Conservation (phyloP, 2,888 invertebrate species). For the Nomada hirtipes region DNA sequence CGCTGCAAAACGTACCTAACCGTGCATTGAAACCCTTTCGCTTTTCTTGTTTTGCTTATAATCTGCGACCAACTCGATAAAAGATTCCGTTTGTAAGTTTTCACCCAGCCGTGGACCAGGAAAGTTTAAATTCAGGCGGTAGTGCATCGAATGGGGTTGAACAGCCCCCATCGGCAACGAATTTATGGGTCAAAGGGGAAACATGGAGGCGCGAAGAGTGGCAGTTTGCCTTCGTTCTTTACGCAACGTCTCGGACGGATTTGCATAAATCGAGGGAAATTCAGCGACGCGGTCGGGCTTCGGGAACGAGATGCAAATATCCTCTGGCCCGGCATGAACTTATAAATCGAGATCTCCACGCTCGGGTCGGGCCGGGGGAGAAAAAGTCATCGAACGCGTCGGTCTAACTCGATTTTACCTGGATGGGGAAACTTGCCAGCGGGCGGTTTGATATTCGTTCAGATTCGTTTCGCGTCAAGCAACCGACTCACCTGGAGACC, state of each 20-base stretch:
- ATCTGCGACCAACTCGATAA: background rate
- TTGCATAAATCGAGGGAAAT: slow-evolving; percentile 44
- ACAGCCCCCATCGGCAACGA: background rate
- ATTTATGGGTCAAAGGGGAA: background rate
- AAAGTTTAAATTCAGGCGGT: background rate
- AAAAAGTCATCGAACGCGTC: slow-evolving; percentile 47
- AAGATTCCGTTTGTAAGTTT: background rate
- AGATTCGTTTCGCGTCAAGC: slow-evolving; percentile 39
- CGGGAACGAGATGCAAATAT: slow-evolving; percentile 40
- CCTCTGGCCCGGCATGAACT: slow-evolving; percentile 20
- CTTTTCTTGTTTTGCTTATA: background rate
- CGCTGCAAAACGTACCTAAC: background rate
- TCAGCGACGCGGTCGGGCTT: slow-evolving; percentile 1
- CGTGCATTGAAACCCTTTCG: background rate
- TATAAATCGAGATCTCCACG: slow-evolving; percentile 41
- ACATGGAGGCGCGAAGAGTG: background rate
- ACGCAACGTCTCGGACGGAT: slow-evolving; percentile 21
- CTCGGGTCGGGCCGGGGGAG: background rate
- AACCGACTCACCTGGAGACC: slow-evolving; percentile 33
- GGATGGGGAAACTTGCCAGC: slow-evolving; percentile 51
- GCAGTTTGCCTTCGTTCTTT: slow-evolving; percentile 10
- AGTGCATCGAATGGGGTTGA: background rate
- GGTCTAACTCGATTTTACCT: slow-evolving; percentile 52
- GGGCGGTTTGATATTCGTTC: slow-evolving; percentile 47
- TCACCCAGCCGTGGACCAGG: background rate